Base-by-base conservation (phyloP, 2,113 vertebrate genomes). In the Cyanistes caeruleus region DNA sequence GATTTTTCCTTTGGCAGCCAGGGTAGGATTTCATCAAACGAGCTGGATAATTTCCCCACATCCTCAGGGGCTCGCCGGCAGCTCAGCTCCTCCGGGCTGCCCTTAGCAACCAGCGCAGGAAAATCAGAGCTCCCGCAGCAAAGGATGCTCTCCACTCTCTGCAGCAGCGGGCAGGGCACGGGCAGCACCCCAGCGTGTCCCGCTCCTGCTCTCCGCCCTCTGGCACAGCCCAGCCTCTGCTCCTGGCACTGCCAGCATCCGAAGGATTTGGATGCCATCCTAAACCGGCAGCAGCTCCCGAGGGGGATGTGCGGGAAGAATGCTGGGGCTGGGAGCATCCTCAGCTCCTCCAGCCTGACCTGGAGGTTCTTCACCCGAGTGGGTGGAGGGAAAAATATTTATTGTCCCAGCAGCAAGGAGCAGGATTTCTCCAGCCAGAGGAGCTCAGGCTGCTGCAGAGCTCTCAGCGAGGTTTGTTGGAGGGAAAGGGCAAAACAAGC, bases 1-100 rank as follows among this genome's bases (percentile, higher is more conserved):
- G 67, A 30, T 89, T 87, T 87, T 46, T n/a, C 62, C 18, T 68
- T 56, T 60, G 58, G 82, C 78, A 84, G 74, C 31, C 14, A n/a
- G 84, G 65, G 44, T 28, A 60, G 10, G 85, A 64, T 79, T 91
- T 80, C 96, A 93, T 93, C 96, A 91, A 88, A 94, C 5, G 48
- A 94, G 85, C 92, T 92, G 84, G 60, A 46, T 83, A 28, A 90
- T 93, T 83, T 90, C 49, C 28, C 37, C 48, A 5, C 83, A 65
- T 69, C 79, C 94, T 93, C 88, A 43, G 48, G 92, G 88, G 82
- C 49, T 94, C 44, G 68, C 89, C 76, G 41, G 87, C 64, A 89
- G 96, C 95, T 91, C 48, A 5, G 63, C 76, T 87, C 51, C 76
- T 92, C 80, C 59, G 15, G 84, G 87, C 96, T 75, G 84, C 64